These are phyloP conservation scores for Ypsolopha sequella DNA, from an alignment of 2,888 invertebrate species.

Conservation along the genomic window DNA sequence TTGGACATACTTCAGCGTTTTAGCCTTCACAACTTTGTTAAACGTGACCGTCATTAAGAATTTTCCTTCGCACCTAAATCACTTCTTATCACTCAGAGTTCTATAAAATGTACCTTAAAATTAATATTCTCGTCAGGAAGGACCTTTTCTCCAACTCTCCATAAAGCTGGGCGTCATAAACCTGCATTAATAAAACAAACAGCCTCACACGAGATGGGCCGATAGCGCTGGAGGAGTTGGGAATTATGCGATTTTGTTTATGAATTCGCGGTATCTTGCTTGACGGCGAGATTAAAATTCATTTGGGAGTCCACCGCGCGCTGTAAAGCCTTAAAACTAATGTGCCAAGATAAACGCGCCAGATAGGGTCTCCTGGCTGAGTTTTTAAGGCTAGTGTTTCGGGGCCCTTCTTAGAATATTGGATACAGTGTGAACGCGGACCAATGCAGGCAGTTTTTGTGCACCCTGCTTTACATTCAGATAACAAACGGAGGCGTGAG, in stretches of 20 bases:
- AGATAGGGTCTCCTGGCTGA: constrained; percentile 19
- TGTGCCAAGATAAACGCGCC: constrained; percentile 30
- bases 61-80: background rate
- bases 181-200: constrained; percentile 33
- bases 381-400: constrained; percentile 21
- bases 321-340: constrained; percentile 32
- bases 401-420: constrained; percentile 33
- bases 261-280: constrained; percentile 29
- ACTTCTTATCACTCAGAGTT: background rate
- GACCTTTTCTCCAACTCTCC: constrained; percentile 11
- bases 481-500: constrained; percentile 27
- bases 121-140: constrained; percentile 36
- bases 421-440: constrained; percentile 11
- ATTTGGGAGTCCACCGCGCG: constrained; percentile 25
- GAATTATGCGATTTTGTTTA: constrained; percentile 28
- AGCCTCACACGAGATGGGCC: constrained; percentile 28
- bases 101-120: constrained; percentile 11
- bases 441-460: constrained; percentile 5
- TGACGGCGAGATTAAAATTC: constrained; percentile 30
- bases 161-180: constrained; percentile 16
- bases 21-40: background rate
- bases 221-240: constrained; percentile 22
- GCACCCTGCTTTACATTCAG: constrained; percentile 3
- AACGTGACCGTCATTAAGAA: background rate
- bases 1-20: background rate